These are phyloP conservation scores for Gorsachius magnificus DNA, from an alignment of 2,797 vertebrate species.

Conservation along the genomic window DNA sequence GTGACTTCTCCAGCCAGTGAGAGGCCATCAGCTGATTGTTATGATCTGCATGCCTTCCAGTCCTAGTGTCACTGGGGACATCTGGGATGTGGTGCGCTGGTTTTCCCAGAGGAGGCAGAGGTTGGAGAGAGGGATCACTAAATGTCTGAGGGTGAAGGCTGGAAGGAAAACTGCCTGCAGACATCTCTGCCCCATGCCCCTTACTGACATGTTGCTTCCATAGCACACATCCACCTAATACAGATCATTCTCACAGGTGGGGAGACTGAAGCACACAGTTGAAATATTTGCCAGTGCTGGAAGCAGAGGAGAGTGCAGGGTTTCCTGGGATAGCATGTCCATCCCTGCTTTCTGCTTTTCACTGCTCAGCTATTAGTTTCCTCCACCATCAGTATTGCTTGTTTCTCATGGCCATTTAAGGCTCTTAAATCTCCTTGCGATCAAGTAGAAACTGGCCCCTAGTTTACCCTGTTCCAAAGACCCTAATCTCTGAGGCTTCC, in stretches of 20 bases:
- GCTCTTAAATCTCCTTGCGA: neutral
- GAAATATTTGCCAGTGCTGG: neutral
- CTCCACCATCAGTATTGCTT: neutral
- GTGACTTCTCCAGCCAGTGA: rapidly evolving
- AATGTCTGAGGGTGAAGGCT: neutral
- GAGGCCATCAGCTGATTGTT: neutral
- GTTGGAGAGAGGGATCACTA: neutral
- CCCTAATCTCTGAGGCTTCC: neutral
- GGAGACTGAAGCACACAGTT: neutral
- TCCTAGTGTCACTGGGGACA: neutral
- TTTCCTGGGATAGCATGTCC: neutral
- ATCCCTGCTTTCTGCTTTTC: neutral
- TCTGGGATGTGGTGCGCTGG: neutral
- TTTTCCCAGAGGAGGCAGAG: neutral
- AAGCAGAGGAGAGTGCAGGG: neutral
- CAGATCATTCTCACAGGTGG: neutral
- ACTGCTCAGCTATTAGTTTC: neutral
- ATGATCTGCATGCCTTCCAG: neutral
- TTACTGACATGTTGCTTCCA: neutral
- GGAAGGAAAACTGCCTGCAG: neutral
- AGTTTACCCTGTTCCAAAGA: neutral
- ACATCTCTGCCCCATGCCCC: neutral
- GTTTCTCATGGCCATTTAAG: neutral
- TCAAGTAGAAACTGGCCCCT: neutral
- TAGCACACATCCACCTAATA: rapidly evolving